A percentile compares a stretch with the other conserved stretches of the same genome.
Conservation (phyloP, 2,797 vertebrate species). For the Agapornis canus region DNA sequence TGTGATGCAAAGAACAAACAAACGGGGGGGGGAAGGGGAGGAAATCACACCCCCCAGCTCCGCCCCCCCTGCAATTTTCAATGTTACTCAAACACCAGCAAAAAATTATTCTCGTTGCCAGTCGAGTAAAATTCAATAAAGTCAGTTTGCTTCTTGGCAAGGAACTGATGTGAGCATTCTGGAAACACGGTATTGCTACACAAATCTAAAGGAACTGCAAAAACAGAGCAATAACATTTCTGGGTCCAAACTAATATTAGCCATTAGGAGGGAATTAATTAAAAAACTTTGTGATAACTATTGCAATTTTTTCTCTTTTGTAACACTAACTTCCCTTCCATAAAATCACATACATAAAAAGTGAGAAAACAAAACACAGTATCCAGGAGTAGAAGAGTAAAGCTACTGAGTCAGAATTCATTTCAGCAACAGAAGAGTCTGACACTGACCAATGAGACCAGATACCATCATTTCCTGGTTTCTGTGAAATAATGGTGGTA, state of each 20-base stretch:
- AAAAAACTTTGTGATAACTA: background rate
- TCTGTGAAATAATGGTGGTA: background rate
- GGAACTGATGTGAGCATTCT: background rate
- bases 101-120: background rate
- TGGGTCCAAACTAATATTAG: background rate
- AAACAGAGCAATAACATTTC: background rate
- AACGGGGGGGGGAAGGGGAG: accelerated
- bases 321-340: background rate
- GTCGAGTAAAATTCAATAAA: background rate
- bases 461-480: background rate
- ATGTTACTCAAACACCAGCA: background rate
- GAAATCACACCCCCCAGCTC: background rate
- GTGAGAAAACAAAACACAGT: background rate
- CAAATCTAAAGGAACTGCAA: background rate
- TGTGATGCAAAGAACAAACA: background rate
- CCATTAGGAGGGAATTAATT: background rate
- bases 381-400: background rate
- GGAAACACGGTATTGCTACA: background rate
- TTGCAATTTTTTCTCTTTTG: background rate
- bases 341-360: background rate
- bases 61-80: background rate
- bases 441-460: background rate
- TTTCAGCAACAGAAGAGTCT: background rate
- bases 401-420: background rate
- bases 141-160: background rate